phyloP scores from a whole-genome alignment of 2,113 vertebrate genomes.

The Clarias magur region DNA sequence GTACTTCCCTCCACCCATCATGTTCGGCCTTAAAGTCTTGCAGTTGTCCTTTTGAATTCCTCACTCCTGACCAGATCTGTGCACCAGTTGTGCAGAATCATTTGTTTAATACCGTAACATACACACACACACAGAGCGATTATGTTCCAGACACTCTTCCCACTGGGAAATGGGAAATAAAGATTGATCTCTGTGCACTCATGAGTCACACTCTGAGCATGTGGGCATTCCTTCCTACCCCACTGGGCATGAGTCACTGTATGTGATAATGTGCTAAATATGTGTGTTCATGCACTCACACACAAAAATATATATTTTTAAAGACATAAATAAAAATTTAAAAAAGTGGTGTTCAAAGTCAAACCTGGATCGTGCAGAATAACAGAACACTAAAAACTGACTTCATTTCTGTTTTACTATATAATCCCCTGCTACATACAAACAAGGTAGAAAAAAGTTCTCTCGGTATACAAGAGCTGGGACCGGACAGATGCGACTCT shows the following conservation, averaged over 20 bases:
- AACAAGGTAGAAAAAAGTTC: too few species aligned
- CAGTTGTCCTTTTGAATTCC: neutral
- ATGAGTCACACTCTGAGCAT: conserved; percentile 46
- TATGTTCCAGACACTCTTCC: conserved; percentile 30
- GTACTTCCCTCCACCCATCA: neutral
- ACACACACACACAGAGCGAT: neutral
- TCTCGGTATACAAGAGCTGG: too few species aligned
- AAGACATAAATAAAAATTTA: neutral
- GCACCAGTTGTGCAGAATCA: neutral
- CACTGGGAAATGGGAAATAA: conserved; percentile 28
- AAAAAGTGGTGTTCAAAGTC: too few species aligned
- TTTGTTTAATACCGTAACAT: neutral
- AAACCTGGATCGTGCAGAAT: too few species aligned
- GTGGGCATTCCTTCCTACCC: conserved; percentile 44
- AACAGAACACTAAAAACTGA: too few species aligned
- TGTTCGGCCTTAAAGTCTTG: neutral
- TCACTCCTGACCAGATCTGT: neutral
- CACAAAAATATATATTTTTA: neutral
- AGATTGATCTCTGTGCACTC: conserved; percentile 40
- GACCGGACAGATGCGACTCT: too few species aligned
- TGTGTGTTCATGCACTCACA: conserved; percentile 8
- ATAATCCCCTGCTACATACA: too few species aligned
- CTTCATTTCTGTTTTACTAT: too few species aligned
- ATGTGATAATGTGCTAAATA: conserved; percentile 38
- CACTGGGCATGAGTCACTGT: neutral